Conservation (phyloP, 2,797 vertebrate species). For the Cyprinella venusta region DNA sequence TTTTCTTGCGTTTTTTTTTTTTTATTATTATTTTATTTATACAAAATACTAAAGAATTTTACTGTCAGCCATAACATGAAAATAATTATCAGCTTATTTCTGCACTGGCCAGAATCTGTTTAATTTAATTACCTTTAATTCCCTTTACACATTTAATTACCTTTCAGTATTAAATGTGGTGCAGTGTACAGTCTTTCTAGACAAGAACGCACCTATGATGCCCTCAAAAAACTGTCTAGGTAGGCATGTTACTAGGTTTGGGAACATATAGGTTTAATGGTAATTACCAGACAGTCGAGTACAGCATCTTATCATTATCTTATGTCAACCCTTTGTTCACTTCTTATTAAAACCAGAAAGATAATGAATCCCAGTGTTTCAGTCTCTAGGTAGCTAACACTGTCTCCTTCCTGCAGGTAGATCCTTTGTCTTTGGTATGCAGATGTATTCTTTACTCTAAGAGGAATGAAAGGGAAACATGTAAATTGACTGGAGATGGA, state of each 20-base stretch:
- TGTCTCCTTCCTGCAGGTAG: constrained; percentile 13
- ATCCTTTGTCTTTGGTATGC: constrained; percentile 40
- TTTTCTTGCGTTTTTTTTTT: neutral
- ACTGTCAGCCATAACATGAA: neutral
- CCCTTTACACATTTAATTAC: no score
- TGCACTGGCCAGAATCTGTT: neutral
- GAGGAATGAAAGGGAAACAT: constrained; percentile 27
- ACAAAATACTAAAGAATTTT: neutral
- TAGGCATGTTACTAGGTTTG: neutral
- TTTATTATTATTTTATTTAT: neutral
- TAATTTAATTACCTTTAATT: no score
- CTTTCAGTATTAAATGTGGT: neutral
- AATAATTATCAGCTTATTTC: neutral
- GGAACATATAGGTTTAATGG: neutral
- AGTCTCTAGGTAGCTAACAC: neutral
- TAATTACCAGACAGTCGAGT: constrained; percentile 7
- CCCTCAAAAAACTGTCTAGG: neutral
- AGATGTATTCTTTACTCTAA: constrained; percentile 34
- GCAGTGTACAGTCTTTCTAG: no score
- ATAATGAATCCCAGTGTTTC: constrained; percentile 31
- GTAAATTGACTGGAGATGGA: constrained; percentile 37
- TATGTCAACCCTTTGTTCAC: constrained; percentile 22
- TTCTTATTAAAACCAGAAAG: constrained; percentile 20
- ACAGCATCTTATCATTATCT: constrained; percentile 31
- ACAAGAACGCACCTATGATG: neutral